phyloP scores from a whole-genome alignment of 2,113 vertebrate species.

The Brachionichthys hirsutus region DNA sequence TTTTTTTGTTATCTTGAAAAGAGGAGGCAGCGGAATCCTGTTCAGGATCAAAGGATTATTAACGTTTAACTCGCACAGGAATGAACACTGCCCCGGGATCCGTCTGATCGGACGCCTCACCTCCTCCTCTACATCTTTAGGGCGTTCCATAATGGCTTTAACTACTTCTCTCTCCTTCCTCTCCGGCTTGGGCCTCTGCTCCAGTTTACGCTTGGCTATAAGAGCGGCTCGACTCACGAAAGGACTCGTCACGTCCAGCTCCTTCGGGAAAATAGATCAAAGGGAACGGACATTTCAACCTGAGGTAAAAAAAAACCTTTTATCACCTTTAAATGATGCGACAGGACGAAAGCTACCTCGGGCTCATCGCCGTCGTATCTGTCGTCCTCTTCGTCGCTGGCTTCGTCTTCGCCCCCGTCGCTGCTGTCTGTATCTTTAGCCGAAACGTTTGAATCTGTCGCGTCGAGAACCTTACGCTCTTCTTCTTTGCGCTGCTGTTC shows the following conservation, averaged over 20 bases:
- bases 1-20: conserved; percentile 57
- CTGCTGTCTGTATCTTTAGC: conserved; percentile 39
- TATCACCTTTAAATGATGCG: too few relatives aligned
- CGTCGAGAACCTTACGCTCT: conserved; percentile 1
- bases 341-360: conserved; percentile 40
- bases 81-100: too few relatives aligned
- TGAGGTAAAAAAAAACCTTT: too few relatives aligned
- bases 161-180: conserved; percentile 48
- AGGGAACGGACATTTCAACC: too few relatives aligned
- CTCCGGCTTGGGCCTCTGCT: conserved; percentile 48
- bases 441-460: conserved; percentile 5
- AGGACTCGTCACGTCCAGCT: conserved; percentile 62
- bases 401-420: conserved; percentile 23
- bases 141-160: conserved; percentile 9
- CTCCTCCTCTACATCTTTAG: conserved; percentile 23
- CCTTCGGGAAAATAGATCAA: conserved; percentile 18
- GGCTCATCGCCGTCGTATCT: not conserved
- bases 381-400: conserved; percentile 45
- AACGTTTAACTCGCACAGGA: not conserved
- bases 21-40: conserved; percentile 25
- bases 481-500: conserved; percentile 1
- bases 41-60: not conserved
- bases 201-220: conserved; percentile 59
- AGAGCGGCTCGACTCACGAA: conserved; percentile 71
- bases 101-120: conserved; percentile 1